Base-by-base conservation (phyloP, 2,113 vertebrate species). In the Fregetta grallaria region DNA sequence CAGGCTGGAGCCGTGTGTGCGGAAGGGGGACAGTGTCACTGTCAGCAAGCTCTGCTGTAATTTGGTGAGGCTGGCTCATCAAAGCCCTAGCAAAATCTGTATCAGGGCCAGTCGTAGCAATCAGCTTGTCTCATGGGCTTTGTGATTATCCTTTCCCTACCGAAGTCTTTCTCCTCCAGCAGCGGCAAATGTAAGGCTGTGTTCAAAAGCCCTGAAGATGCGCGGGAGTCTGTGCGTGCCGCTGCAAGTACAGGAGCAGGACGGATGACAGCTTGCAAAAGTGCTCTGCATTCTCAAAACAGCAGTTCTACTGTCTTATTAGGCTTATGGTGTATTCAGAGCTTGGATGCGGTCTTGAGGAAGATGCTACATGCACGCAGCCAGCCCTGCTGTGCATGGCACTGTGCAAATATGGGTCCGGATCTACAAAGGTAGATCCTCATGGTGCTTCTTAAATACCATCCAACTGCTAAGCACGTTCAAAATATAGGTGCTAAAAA, bases 141-240 rank as follows among this genome's bases (percentile, higher is more conserved):
- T 59, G 13, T 3, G 1, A 29, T 68, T 66, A 53, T 36, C 38
- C 20, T 75, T 53, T 86, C 40, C 73, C 20, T 59, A 0, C 63
- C 2, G 1, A 68, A 74, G 21, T 63, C 53, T 53, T 72, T 73
- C 45, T 92, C 7, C 70, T 83, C 9, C 62, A 71, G 42, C 47
- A 75, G 34, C 67, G 34, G 50, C 26, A 52, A 75, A 67, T 1
- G 1, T 16, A 53, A 58, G 42, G 42, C 45, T 88, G 26, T 45
- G 22, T 61, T 88, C 50, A 56, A 65, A 58, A 56, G 17, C 40
- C 44, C 78, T 32, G 55, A 36, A 56, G 40, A 13, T 15, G 23
- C 1, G 1, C 49, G 16, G 49, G 67, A 44, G 9, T 8, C 29
- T n/a, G 50, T 27, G 42, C 0, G 0, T 58, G n/a, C 52, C 5